Conservation (phyloP, 2,888 invertebrate genomes). For the Myopa tessellatipennis region DNA sequence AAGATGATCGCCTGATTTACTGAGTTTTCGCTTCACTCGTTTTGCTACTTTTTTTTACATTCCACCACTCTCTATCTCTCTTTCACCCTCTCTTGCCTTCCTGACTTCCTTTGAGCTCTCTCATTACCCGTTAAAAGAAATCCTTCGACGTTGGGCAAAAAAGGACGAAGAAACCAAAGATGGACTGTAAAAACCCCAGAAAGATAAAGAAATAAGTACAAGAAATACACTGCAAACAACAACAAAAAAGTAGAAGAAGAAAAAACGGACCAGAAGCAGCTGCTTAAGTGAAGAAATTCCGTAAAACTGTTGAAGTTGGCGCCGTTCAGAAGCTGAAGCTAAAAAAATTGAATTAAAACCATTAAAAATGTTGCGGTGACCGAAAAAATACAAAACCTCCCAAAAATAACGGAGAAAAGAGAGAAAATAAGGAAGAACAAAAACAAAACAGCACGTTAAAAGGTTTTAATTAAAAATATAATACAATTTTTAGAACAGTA, state of each 20-base stretch:
- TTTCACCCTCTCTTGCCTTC: background rate
- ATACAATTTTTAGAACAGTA: no score
- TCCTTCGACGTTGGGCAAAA: background rate
- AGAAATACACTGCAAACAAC: background rate
- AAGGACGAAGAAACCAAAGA: background rate
- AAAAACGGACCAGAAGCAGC: constrained; percentile 4
- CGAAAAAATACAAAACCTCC: background rate
- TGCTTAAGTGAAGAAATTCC: constrained; percentile 9
- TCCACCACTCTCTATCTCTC: background rate
- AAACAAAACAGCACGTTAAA: constrained; percentile 4
- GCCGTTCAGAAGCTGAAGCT: no score
- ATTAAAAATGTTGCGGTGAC: constrained; percentile 10
- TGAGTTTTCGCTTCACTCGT: no score
- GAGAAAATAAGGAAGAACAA: constrained; percentile 9
- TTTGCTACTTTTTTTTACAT: background rate
- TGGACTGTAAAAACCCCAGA: background rate
- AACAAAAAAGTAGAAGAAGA: background rate
- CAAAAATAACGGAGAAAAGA: constrained; percentile 9
- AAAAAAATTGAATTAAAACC: constrained; percentile 28
- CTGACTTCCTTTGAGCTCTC: background rate
- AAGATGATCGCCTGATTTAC: no score
- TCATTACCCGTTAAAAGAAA: background rate
- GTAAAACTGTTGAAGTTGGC: background rate
- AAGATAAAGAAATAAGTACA: constrained; percentile 7
- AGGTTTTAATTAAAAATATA: background rate